A percentile compares a stretch with the other conserved stretches of the same genome.
Conservation (phyloP, 1,140 invertebrate species). For the Microplitis mediator region DNA sequence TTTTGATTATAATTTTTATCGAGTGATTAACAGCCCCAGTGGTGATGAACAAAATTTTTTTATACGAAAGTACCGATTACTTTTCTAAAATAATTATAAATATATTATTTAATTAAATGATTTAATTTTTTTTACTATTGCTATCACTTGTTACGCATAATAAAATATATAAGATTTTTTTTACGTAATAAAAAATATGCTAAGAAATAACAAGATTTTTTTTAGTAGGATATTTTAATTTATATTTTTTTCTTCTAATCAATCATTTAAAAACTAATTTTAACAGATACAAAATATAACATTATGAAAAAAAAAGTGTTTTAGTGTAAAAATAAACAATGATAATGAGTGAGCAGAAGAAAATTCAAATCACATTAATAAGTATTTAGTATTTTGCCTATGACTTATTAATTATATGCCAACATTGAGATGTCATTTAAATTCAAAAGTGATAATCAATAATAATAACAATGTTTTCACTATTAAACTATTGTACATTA, state of each 20-base stretch:
- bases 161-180: neutral
- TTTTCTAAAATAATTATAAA: neutral
- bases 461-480: neutral
- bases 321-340: neutral
- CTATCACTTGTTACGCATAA: neutral
- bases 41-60: neutral
- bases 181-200: no score
- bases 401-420: neutral
- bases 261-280: no score
- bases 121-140: neutral
- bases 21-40: neutral
- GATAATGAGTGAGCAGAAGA: neutral
- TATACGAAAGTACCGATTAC: neutral
- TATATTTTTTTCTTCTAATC: neutral
- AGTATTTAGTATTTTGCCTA: neutral
- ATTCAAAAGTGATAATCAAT: neutral
- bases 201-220: no score
- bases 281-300: no score
- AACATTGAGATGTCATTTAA: neutral
- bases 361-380: neutral
- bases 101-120: neutral
- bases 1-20: neutral
- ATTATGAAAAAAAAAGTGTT: no score
- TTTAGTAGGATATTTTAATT: neutral
- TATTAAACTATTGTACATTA: conserved; percentile 8